Evolutionary conservation across 2,888 invertebrate species (phyloP).

Genomic region (Mechanitis mazaeus): DNA sequence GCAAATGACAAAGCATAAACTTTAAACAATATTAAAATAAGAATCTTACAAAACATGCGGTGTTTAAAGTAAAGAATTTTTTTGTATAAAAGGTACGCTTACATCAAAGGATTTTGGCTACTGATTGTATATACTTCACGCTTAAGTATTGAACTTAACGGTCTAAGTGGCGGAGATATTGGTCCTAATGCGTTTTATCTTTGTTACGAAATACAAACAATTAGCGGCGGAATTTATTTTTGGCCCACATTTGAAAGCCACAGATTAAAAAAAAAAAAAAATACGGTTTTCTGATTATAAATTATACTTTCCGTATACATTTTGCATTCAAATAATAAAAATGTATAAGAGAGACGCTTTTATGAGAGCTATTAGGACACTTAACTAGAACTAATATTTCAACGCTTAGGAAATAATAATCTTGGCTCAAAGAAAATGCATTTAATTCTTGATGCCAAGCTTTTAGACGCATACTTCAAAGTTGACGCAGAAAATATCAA

Average conservation of each 20-base stretch:
- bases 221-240: conserved; percentile 36
- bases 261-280: conserved; percentile 11
- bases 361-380: too few relatives aligned
- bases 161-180: conserved; percentile 38
- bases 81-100: neutral
- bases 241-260: conserved; percentile 13
- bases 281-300: neutral
- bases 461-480: too few relatives aligned
- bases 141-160: conserved; percentile 26
- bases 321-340: too few relatives aligned
- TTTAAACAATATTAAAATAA: neutral
- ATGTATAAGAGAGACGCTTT: too few relatives aligned
- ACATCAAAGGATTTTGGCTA: conserved; percentile 7
- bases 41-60: too few relatives aligned
- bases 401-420: too few relatives aligned
- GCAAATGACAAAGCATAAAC: neutral
- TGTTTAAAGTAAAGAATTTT: too few relatives aligned
- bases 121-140: conserved; percentile 19
- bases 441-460: too few relatives aligned
- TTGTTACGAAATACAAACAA: conserved; percentile 34
- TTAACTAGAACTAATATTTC: too few relatives aligned
- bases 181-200: conserved; percentile 39
- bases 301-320: neutral
- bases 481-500: too few relatives aligned
- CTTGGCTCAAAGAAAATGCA: too few relatives aligned